A percentile compares a stretch with the other conserved stretches of the same genome.
phyloP scores from a whole-genome alignment of 1,140 invertebrate genomes.

The Cardiocondyla obscurior region DNA sequence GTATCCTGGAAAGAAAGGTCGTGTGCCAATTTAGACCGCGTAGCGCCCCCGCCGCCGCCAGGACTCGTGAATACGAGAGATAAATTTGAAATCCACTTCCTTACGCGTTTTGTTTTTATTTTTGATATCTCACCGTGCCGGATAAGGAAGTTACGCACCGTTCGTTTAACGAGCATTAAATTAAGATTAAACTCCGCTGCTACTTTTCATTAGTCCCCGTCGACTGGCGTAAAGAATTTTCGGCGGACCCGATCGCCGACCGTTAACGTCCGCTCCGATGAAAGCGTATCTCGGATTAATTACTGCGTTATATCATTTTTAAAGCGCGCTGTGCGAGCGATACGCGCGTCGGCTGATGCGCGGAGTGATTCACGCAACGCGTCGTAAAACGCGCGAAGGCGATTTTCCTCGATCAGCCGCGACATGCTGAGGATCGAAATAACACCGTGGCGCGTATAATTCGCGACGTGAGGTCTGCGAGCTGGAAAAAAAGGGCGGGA shows the following conservation, averaged over 20 bases:
- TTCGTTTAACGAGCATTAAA: conserved; percentile 47
- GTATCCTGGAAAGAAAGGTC: conserved; percentile 12
- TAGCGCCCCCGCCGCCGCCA: background rate
- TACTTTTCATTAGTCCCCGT: conserved; percentile 39
- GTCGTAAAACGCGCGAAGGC: conserved; percentile 49
- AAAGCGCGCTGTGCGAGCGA: background rate
- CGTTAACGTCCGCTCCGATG: conserved; percentile 25
- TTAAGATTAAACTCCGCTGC: conserved; percentile 46
- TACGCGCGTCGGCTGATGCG: conserved; percentile 7
- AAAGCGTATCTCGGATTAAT: conserved; percentile 32
- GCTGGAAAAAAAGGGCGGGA: background rate
- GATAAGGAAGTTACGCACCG: conserved; percentile 28
- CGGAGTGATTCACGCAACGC: background rate
- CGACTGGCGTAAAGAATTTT: conserved; percentile 45
- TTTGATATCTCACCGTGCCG: background rate
- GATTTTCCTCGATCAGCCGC: conserved; percentile 42
- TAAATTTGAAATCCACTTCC: conserved; percentile 36
- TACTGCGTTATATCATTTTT: conserved; percentile 43
- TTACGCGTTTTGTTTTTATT: background rate
- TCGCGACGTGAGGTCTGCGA: conserved; percentile 29
- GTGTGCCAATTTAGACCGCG: background rate
- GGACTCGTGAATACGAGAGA: background rate
- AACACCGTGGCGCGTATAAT: conserved; percentile 9
- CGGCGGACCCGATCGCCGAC: background rate
- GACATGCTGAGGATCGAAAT: conserved; percentile 33